Evolutionary conservation across 1,140 invertebrate species (phyloP).

Genomic region (Latrodectus geometricus): DNA sequence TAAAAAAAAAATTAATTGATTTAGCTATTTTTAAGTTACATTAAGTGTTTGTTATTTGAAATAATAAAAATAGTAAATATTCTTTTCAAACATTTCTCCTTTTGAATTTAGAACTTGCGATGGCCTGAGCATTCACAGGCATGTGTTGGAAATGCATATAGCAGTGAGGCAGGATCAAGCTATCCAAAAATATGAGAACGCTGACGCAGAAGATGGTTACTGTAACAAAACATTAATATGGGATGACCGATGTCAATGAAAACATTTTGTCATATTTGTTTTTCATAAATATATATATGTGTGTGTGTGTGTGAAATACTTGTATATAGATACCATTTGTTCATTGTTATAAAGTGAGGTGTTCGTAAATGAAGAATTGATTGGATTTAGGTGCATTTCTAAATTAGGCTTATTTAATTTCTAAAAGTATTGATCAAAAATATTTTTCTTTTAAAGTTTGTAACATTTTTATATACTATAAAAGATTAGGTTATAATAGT

Average conservation of each 20-base stretch:
- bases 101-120: constrained; percentile 2
- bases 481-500: no score
- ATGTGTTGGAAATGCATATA: constrained; percentile 9
- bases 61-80: not conserved
- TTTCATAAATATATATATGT: not conserved
- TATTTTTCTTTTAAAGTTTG: no score
- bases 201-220: not conserved
- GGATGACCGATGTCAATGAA: constrained; percentile 1
- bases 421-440: no score
- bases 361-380: no score
- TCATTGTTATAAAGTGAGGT: no score
- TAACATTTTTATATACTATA: no score
- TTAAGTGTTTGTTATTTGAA: no score
- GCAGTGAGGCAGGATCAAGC: not conserved
- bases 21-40: no score
- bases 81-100: not conserved
- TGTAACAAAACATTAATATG: constrained; percentile 1
- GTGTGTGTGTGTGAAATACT: not conserved
- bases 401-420: no score
- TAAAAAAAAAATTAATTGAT: no score
- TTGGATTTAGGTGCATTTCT: no score
- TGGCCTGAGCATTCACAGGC: constrained; percentile 33
- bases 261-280: not conserved
- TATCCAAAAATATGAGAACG: not conserved
- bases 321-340: no score